Percentiles rank a stretch among this genome's conserved stretches.
phyloP scores from a whole-genome alignment of 2,888 invertebrate species.

The Zaprionus bogoriensis region DNA sequence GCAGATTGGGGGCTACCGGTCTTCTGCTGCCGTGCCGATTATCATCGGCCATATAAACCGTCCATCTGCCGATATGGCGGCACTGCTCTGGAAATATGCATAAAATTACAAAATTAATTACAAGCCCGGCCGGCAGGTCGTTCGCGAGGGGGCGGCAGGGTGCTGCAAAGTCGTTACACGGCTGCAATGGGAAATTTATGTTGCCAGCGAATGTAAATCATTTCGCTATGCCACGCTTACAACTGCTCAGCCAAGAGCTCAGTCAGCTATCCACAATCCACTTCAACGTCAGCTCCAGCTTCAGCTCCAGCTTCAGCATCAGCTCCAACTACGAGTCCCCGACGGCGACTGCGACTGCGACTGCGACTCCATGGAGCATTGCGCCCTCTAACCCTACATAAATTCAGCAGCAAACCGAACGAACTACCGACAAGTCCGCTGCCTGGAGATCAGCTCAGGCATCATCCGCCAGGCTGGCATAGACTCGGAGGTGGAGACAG shows the following conservation, averaged over 20 bases:
- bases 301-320: slow-evolving; percentile 16
- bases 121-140: slow-evolving; percentile 2
- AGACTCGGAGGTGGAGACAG: slow-evolving; percentile 36
- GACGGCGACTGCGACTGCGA: slow-evolving; percentile 11
- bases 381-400: slow-evolving; percentile 80
- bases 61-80: slow-evolving; percentile 39
- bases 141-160: not conserved
- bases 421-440: slow-evolving; percentile 8
- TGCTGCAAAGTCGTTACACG: slow-evolving; percentile 61
- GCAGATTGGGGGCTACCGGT: slow-evolving; percentile 56
- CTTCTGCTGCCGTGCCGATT: slow-evolving; percentile 53
- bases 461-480: slow-evolving; percentile 24
- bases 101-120: slow-evolving; percentile 60
- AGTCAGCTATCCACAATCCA: slow-evolving; percentile 3
- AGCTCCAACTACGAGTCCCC: slow-evolving; percentile 6
- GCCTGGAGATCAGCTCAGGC: slow-evolving; percentile 38
- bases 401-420: slow-evolving; percentile 62
- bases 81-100: slow-evolving; percentile 51
- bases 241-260: slow-evolving; percentile 31
- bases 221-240: slow-evolving; percentile 76
- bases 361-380: slow-evolving; percentile 68
- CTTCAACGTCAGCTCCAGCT: slow-evolving; percentile 11
- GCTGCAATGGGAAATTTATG: slow-evolving; percentile 55
- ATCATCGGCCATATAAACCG: slow-evolving; percentile 34
- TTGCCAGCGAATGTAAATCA: slow-evolving; percentile 79